Base-by-base conservation (phyloP, 1,140 invertebrate species). In the Panulirus ornatus region DNA sequence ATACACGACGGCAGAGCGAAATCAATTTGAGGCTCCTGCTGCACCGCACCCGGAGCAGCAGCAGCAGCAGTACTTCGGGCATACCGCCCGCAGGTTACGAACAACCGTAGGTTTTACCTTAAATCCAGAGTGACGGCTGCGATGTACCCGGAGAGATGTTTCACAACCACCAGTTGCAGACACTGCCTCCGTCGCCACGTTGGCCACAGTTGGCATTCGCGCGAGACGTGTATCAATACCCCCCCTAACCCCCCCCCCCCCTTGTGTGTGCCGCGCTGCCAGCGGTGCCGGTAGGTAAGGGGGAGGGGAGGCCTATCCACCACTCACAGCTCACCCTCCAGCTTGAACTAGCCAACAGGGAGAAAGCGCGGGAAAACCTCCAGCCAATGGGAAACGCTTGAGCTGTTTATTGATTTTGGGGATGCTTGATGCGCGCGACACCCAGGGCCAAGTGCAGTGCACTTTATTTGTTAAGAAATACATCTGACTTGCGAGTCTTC, bases 151-250 rank as follows among this genome's bases (percentile, higher is more conserved):
- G 6, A 22, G n/a, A 22, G n/a, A 66, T 27, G 58, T 66, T n/a
- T 27, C 22, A 30, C 58, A 66, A 66, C 58, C 58, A 66, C 58
- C 58, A 66, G 58, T 66, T 66, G 58, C 58, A 30, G 58, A 27
- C 58, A 66, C 58, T 30, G 58, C 58, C n/a, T 66, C 58, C 30
- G 30, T 8, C 58, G n/a, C 58, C 58, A 3, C 22, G 58, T 30
- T 66, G 30, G 58, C 30, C 30, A 30, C n/a, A 66, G 58, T 2
- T 34, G 30, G 5, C n/a, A 30, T 66, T 66, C n/a, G 58, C 22
- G n/a, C n/a, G 16, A 16, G 54, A 30, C 58, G 3, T 27, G 58
- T 66, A 30, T 66, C 58, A n/a, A 66, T 66, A 30, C 27, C 58
- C 3, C n/a, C n/a, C n/a, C n/a, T n/a, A n/a, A n/a, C n/a, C n/a